Percentiles rank a stretch among this genome's conserved stretches.
Conservation (phyloP, 1,140 invertebrate genomes). For the Lasioglossum baleicum region DNA sequence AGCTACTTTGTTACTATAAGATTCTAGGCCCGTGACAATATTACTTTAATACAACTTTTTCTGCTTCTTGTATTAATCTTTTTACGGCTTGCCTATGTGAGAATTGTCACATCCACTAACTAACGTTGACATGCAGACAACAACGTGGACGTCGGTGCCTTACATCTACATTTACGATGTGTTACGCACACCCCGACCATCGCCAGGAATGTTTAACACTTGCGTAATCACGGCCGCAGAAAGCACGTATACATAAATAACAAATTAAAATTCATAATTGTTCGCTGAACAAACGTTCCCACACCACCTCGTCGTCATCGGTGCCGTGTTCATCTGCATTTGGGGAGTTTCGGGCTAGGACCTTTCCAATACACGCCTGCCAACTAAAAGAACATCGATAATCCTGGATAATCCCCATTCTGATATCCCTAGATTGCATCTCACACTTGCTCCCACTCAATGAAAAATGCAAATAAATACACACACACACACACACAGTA, state of each 20-base stretch:
- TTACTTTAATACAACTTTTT: neutral
- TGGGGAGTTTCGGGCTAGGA: neutral
- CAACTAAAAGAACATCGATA: neutral
- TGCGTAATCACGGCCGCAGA: constrained; percentile 3
- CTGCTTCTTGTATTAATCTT: neutral
- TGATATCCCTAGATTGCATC: too few species aligned
- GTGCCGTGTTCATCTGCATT: neutral
- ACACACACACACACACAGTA: too few species aligned
- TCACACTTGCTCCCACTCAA: too few species aligned
- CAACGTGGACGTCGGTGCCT: too few species aligned
- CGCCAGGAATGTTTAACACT: constrained; percentile 6
- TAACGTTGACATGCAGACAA: neutral
- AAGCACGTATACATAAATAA: constrained; percentile 11
- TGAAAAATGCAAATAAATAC: too few species aligned
- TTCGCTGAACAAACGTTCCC: neutral
- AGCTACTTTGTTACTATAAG: neutral
- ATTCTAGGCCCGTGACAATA: neutral
- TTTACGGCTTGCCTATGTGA: neutral
- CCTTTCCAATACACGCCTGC: neutral
- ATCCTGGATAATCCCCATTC: too few species aligned
- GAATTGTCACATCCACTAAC: neutral
- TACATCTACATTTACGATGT: neutral
- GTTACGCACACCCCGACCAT: neutral
- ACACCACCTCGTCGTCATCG: neutral
- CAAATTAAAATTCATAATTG: constrained; percentile 11